Conservation (phyloP, 2,888 invertebrate genomes). For the Drosophila crucigera region DNA sequence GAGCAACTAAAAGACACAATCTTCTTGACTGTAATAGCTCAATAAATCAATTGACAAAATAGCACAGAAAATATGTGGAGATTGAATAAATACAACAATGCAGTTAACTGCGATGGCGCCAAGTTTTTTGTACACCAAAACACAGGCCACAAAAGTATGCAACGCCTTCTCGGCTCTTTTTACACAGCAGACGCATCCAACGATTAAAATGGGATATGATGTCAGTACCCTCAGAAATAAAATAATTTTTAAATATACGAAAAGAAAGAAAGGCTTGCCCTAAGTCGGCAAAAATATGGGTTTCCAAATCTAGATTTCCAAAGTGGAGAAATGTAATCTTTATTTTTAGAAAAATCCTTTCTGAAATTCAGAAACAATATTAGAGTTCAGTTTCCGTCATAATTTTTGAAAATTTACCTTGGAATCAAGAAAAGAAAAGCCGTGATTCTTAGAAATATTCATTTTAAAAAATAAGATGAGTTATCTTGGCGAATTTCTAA, state of each 20-base stretch:
- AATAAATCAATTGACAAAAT: constrained; percentile 56
- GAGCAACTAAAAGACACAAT: constrained; percentile 27
- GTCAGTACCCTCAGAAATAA: neutral
- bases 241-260: neutral
- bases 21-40: constrained; percentile 44
- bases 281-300: neutral
- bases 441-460: no score
- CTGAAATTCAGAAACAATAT: no score
- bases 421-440: no score
- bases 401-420: no score
- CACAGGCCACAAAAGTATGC: constrained; percentile 50
- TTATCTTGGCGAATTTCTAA: neutral
- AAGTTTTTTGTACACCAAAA: constrained; percentile 3
- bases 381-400: no score
- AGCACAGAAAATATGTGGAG: constrained; percentile 15
- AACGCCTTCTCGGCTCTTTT: constrained; percentile 42
- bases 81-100: neutral
- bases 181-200: neutral
- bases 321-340: no score
- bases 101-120: constrained; percentile 5
- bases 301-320: no score
- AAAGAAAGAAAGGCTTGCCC: neutral
- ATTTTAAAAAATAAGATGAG: no score
- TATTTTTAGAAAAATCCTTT: no score
- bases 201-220: neutral